Conservation (phyloP, 2,888 invertebrate genomes). For the Lymantria monacha region DNA sequence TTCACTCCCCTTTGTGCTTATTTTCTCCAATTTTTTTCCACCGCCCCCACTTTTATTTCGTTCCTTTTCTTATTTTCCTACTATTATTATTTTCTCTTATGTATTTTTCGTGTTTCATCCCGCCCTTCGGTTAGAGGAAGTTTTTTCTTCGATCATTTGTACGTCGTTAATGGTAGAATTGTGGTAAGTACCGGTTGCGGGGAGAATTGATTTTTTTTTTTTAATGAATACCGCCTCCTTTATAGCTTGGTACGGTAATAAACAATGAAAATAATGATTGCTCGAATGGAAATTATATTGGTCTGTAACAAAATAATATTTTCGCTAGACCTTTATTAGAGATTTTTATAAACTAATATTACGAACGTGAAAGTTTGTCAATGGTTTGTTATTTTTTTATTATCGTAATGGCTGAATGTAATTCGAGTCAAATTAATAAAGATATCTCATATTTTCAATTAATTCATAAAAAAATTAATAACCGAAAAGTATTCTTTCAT, state of each 20-base stretch:
- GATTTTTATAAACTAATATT: no score
- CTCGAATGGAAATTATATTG: constrained; percentile 25
- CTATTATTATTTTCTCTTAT: constrained; percentile 79
- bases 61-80: constrained; percentile 70
- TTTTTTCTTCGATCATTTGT: constrained; percentile 73
- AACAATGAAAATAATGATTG: constrained; percentile 53
- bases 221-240: constrained; percentile 71
- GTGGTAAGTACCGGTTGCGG: constrained; percentile 67
- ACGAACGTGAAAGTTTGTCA: no score
- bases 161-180: constrained; percentile 73
- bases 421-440: no score
- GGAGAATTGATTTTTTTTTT: constrained; percentile 58
- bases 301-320: neutral
- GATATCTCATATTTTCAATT: no score
- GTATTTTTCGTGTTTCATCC: constrained; percentile 77
- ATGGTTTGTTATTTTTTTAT: no score
- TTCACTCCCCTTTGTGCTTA: constrained; percentile 78
- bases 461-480: no score
- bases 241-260: constrained; percentile 58
- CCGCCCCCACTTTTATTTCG: constrained; percentile 74
- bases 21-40: constrained; percentile 76
- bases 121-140: constrained; percentile 52
- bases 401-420: no score
- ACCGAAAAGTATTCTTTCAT: no score
- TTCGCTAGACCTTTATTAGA: neutral